Evolutionary conservation across 2,888 invertebrate species (phyloP).

Genomic region (Metallyticus violacea): DNA sequence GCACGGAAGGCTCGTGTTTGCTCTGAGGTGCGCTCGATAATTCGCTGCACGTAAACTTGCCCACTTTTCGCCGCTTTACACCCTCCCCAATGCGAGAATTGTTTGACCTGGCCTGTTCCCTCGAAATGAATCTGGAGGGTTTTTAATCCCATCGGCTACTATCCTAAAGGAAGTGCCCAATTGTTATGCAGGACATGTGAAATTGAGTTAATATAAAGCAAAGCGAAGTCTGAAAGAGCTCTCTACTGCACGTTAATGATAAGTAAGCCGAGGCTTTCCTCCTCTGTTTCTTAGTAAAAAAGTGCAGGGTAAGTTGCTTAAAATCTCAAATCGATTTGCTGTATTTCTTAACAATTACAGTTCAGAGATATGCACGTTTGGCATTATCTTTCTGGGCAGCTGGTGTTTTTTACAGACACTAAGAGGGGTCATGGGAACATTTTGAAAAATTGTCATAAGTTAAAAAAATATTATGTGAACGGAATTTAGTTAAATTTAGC

Average conservation of each 20-base stretch:
- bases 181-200: not conserved
- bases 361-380: too few species aligned
- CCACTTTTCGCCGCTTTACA: not conserved
- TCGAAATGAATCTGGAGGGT: not conserved
- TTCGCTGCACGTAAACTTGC: not conserved
- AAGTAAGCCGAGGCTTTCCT: too few species aligned
- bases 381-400: too few species aligned
- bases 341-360: too few species aligned
- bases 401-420: too few species aligned
- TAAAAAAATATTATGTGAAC: too few species aligned
- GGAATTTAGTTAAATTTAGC: too few species aligned
- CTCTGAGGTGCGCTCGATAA: not conserved
- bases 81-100: not conserved
- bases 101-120: not conserved
- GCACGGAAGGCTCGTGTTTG: not conserved
- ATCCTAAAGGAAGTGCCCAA: not conserved
- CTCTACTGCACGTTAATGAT: not conserved
- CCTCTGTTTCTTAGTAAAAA: too few species aligned
- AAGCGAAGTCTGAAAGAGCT: not conserved
- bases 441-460: too few species aligned
- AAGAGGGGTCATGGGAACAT: too few species aligned
- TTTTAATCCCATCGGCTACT: not conserved
- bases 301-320: too few species aligned
- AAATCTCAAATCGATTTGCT: too few species aligned
- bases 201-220: not conserved